Base-by-base conservation (phyloP, 2,113 vertebrate species). In the Catharus minimus region DNA sequence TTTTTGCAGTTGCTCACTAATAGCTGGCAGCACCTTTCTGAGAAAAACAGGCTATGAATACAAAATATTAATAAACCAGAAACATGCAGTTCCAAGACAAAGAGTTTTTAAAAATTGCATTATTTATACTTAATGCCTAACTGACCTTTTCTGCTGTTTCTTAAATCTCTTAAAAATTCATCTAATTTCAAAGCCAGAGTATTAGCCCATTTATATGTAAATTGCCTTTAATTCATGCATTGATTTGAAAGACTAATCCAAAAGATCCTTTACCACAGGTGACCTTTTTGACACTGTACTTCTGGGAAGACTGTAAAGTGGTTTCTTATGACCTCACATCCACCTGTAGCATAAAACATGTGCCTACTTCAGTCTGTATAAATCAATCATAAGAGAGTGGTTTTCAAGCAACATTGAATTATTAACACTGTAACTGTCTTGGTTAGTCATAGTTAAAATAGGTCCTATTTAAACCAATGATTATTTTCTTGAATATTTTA, bases 161-260 rank as follows among this genome's bases (percentile, higher is more conserved):
- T 97, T 97, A 96, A 97, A 97, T 98, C 93, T 97, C 94, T 97
- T 96, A 96, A 98, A 97, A 97, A 97, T 97, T 97, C 95, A 97
- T 97, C 97, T 97, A 95, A 97, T 97, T 97, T 97, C 92, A 93
- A 97, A 97, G 95, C 80, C 82, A 75, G 88, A 85, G 81, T 97
- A 98, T 98, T 97, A 98, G 95, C 87, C 96, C 94, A 98, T 98
- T 98, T 98, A 97, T 97, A 98, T 98, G 98, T 97, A 98, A 98
- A 98, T 98, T 97, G 67, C 86, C 86, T 97, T 97, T 98, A 98
- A 98, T 98, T 98, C 95, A 96, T 97, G 96, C 96, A 97, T 97
- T 97, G 96, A 98, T 97, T 98, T 97, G 96, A 96, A 97, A 97
- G 96, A 97, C 96, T 97, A 97, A 97, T 98, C 95, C 95, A 89